These are phyloP conservation scores for Notodonta ziczac DNA, from an alignment of 2,888 invertebrate genomes.

Conservation along the genomic window DNA sequence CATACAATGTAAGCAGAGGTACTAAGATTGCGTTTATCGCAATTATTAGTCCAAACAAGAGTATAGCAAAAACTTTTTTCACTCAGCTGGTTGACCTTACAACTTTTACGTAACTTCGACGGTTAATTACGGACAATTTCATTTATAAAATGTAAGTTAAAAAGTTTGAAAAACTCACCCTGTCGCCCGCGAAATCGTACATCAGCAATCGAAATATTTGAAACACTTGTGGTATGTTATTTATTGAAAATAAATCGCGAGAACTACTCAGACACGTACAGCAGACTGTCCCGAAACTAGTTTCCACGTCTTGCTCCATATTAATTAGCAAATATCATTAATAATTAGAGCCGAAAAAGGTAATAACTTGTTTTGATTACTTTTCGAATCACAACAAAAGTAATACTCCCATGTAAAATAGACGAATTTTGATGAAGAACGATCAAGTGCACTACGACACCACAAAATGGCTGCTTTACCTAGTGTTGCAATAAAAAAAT, in stretches of 20 bases:
- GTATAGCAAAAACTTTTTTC: not conserved
- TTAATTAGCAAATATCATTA: conserved; percentile 27
- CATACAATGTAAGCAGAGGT: too few relatives aligned
- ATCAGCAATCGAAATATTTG: conserved; percentile 71
- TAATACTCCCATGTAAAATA: conserved; percentile 84
- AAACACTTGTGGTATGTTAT: conserved; percentile 55
- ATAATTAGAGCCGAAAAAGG: conserved; percentile 36
- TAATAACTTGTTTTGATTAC: conserved; percentile 51
- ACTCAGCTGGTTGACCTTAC: conserved; percentile 19
- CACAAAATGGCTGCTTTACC: conserved; percentile 83
- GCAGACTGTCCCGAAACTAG: conserved; percentile 61
- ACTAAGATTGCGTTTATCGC: too few relatives aligned
- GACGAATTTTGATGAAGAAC: conserved; percentile 74
- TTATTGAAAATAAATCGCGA: conserved; percentile 64
- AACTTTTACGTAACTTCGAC: conserved; percentile 36
- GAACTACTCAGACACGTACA: conserved; percentile 72
- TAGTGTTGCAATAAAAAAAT: conserved; percentile 47
- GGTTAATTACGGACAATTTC: not conserved
- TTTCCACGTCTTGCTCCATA: conserved; percentile 77
- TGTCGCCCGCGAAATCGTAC: conserved; percentile 73
- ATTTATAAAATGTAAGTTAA: conserved; percentile 5
- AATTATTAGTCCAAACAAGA: too few relatives aligned
- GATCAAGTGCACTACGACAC: conserved; percentile 73
- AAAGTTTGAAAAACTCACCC: conserved; percentile 59
- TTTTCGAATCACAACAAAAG: conserved; percentile 80